These are phyloP conservation scores for Tokudaia muenninki DNA, from an alignment of 2,797 vertebrate species.

Conservation along the genomic window DNA sequence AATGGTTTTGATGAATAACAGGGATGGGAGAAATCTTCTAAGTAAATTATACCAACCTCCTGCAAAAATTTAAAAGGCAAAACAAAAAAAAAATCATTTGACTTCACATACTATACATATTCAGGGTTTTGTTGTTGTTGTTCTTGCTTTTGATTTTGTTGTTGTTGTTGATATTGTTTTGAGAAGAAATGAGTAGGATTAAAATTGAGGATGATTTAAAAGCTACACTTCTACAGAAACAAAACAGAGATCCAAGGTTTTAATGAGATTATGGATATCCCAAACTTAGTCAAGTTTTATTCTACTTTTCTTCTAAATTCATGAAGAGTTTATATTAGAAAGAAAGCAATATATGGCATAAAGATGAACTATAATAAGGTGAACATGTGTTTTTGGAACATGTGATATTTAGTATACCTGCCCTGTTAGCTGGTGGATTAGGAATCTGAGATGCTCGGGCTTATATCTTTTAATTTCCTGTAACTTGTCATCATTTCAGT, in stretches of 20 bases:
- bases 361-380: constrained; percentile 36
- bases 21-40: not conserved
- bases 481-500: constrained; percentile 59
- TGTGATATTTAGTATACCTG: not conserved
- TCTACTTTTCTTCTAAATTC: not conserved
- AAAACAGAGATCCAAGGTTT: not conserved
- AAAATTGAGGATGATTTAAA: not conserved
- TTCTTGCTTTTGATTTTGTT: not conserved
- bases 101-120: not conserved
- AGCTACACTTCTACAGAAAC: not conserved
- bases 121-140: not conserved
- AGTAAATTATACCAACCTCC: not conserved
- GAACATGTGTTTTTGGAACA: not conserved
- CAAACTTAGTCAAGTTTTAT: not conserved
- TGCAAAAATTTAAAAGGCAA: not conserved
- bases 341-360: not conserved
- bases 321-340: not conserved
- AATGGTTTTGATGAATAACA: not conserved
- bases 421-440: not conserved
- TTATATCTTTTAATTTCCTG: constrained; percentile 74
- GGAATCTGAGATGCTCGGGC: not conserved
- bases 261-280: not conserved
- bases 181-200: not conserved
- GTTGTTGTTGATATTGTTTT: not conserved
- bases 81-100: not conserved